Evolutionary conservation across 2,113 vertebrate genomes (phyloP), one percentile per base, ranked within the genome.

Genomic region (Halichoeres trimaculatus): DNA sequence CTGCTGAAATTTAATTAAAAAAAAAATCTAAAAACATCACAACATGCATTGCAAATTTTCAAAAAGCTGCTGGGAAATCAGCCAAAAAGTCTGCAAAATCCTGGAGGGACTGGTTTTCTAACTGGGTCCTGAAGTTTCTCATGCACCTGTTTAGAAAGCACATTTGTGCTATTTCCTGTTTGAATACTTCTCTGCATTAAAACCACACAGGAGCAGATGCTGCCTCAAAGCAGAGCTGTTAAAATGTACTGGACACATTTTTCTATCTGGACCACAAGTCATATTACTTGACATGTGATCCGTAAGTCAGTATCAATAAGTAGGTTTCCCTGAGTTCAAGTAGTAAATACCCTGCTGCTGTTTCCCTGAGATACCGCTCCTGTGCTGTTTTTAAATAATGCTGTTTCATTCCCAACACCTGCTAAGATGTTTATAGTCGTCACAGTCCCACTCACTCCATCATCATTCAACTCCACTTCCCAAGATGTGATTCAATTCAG

Each of bases 401-500:
- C 19, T 24, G 23, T 52, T 79, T 53, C 55, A 62, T 38, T n/a
- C 17, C 48, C 43, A 75, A 41, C 57, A 43, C 41, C n/a, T 2
- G 3, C 56, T 10, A 30, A 71, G n/a, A 52, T 48, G 50, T 70
- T 84, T 71, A 30, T 6, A 30, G 53, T 56, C 19, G 20, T 43
- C 4, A 23, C 8, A 1, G 17, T 62, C 64, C 54, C 35, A n/a
- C 62, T 63, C 58, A 50, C 36, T 70, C 68, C 50, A 38, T 75
- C 61, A 35, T 61, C 40, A 80, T 40, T 82, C 41, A 54, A 2
- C 45, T 47, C 53, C 11, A 3, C 23, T 45, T 69, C 45, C 51
- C 3, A 12, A 64, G 8, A 70, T 51, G 57, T 38, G 19, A 81
- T 70, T 76, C 36, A 67, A 58, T 81, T 71, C 19, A 72, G 12